These are phyloP conservation scores for Pongo pygmaeus DNA, from an alignment of 2,113 vertebrate genomes.

Conservation along the genomic window DNA sequence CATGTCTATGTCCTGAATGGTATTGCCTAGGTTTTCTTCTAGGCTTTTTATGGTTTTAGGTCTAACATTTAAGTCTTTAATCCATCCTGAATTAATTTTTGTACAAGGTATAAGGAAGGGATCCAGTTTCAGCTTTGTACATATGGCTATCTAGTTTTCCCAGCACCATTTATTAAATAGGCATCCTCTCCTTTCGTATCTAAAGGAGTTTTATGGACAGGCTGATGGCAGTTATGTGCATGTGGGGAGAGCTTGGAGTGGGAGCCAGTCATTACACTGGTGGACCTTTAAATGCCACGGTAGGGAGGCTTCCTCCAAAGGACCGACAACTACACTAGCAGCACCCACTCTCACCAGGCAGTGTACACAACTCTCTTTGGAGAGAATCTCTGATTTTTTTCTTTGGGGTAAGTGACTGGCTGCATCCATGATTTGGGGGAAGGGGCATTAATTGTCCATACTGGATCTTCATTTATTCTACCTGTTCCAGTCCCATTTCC, in stretches of 20 bases:
- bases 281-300: not conserved
- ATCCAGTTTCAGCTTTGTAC: no score
- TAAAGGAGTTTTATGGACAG: not conserved
- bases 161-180: no score
- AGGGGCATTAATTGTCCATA: fast-evolving
- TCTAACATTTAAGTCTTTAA: no score
- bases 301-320: not conserved
- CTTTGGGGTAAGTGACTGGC: not conserved
- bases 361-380: no score
- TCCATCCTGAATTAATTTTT: no score
- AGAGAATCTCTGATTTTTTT: not conserved
- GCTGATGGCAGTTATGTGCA: not conserved
- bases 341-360: not conserved
- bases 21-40: no score
- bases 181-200: not conserved
- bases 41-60: no score
- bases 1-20: no score
- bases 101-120: no score
- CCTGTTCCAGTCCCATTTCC: not conserved
- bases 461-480: not conserved
- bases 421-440: not conserved
- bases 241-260: not conserved
- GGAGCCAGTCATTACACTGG: no score
- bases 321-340: fast-evolving
- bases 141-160: no score